phyloP scores from a whole-genome alignment of 2,113 vertebrate species.

The Mystacornis crossleyi region DNA sequence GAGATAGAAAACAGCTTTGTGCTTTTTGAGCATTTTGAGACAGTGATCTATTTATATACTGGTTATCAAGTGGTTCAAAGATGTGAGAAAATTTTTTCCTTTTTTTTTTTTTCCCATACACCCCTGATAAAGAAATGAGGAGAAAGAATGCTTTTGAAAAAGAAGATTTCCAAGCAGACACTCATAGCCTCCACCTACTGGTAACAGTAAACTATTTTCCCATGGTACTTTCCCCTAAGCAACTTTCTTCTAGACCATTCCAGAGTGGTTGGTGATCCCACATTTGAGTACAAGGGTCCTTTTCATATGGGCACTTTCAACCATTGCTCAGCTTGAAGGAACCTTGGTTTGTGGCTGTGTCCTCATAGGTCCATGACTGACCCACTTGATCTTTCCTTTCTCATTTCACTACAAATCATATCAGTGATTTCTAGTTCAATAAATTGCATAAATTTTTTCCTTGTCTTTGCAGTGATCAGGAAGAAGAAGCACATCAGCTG shows the following conservation, averaged over 20 bases:
- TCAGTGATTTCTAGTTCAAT: not conserved
- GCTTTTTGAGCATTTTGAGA: not conserved
- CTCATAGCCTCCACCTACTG: not conserved
- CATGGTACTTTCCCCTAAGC: not conserved
- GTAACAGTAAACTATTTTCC: not conserved
- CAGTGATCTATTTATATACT: not conserved
- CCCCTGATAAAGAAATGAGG: not conserved
- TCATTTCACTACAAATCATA: not conserved
- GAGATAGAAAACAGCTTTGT: not conserved
- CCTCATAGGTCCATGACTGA: not conserved
- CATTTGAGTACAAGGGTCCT: not conserved
- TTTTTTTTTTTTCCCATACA: no score
- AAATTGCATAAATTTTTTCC: not conserved
- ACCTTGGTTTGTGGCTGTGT: not conserved
- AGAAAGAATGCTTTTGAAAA: not conserved
- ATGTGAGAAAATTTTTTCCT: accelerated
- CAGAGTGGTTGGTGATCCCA: not conserved
- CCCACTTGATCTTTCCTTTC: not conserved
- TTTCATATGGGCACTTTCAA: not conserved
- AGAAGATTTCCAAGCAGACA: not conserved
- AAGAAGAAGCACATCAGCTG: not conserved
- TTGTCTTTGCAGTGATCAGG: not conserved
- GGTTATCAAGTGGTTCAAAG: not conserved
- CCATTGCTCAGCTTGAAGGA: not conserved
- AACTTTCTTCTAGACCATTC: not conserved